Evolutionary conservation across 2,797 vertebrate species (phyloP).

Genomic region (Mormyrops attenuatus): DNA sequence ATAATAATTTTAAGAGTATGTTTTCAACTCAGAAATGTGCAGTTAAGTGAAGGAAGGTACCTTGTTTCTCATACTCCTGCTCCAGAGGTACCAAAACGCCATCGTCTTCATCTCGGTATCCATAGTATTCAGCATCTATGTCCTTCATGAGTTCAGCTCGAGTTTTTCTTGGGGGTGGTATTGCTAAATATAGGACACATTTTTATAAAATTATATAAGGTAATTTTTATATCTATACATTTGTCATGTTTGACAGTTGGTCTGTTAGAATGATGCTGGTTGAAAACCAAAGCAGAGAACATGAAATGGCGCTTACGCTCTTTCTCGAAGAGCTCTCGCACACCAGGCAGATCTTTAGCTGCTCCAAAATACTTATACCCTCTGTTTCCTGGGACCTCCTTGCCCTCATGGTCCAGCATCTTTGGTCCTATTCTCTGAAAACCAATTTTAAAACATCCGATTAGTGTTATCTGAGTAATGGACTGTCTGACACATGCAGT

Average conservation of each 20-base stretch:
- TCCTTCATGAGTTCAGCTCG: constrained; percentile 94
- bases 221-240: not conserved
- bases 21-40: not conserved
- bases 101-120: constrained; percentile 92
- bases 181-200: constrained; percentile 57
- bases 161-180: constrained; percentile 81
- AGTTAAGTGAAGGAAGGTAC: constrained; percentile 33
- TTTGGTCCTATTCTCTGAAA: constrained; percentile 80
- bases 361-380: constrained; percentile 97
- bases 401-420: constrained; percentile 94
- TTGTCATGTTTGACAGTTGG: not conserved
- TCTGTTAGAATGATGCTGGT: not conserved
- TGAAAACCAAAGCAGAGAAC: not conserved
- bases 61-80: constrained; percentile 77
- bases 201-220: not conserved
- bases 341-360: constrained; percentile 89
- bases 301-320: constrained; percentile 72
- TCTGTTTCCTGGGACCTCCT: constrained; percentile 90
- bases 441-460: not conserved
- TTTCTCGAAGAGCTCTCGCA: constrained; percentile 90
- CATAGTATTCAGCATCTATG: constrained; percentile 92
- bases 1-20: not conserved
- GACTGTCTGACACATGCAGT: not conserved
- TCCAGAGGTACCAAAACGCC: constrained; percentile 86
- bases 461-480: not conserved